phyloP scores from a whole-genome alignment of 2,113 vertebrate species.

The Choloepus hoffmanni region DNA sequence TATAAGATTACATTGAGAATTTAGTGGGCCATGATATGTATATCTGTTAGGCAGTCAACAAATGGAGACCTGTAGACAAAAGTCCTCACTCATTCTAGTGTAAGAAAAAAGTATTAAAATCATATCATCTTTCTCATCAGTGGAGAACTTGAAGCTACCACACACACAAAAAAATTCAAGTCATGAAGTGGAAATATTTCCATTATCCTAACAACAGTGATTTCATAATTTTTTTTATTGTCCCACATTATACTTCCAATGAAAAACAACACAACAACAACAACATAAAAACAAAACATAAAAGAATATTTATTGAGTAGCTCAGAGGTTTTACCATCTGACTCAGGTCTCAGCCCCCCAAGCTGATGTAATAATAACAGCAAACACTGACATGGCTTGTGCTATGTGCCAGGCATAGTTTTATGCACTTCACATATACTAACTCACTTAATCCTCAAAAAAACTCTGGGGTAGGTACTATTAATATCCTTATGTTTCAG shows the following conservation, averaged over 20 bases:
- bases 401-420: not conserved
- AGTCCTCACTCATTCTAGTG: not conserved
- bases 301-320: not conserved
- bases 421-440: not conserved
- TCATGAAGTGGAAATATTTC: not conserved
- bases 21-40: not conserved
- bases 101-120: not conserved
- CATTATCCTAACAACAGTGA: not conserved
- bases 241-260: not conserved
- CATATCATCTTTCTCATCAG: not conserved
- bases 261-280: not conserved
- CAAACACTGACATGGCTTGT: not conserved
- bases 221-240: not conserved
- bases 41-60: not conserved
- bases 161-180: not conserved
- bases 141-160: not conserved
- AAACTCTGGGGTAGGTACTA: not conserved
- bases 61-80: not conserved
- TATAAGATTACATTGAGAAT: not conserved
- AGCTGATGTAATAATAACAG: not conserved
- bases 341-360: not conserved
- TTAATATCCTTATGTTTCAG: not conserved
- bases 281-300: not conserved
- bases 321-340: not conserved
- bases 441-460: not conserved